Percentiles rank a stretch among this genome's conserved stretches.
phyloP scores from a whole-genome alignment of 2,113 vertebrate genomes.

The Mixornis gularis region DNA sequence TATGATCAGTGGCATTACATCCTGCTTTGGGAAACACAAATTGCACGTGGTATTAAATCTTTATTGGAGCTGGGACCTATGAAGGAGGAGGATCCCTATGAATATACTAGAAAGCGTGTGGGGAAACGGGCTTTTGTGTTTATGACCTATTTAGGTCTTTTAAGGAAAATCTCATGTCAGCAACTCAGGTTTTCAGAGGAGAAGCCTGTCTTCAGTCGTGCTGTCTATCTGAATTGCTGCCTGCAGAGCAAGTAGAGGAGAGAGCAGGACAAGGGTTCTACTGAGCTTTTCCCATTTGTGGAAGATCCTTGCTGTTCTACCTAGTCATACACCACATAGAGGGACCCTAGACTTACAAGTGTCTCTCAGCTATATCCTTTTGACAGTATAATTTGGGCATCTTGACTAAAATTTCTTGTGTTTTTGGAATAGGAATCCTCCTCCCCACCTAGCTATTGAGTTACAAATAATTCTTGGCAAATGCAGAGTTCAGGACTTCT shows the following conservation, averaged over 20 bases:
- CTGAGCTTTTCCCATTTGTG: neutral
- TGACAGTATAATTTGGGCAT: neutral
- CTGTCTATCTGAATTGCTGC: neutral
- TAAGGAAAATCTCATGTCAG: neutral
- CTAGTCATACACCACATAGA: neutral
- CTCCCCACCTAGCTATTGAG: neutral
- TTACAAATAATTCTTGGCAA: neutral
- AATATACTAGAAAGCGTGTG: rapidly evolving
- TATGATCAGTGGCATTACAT: neutral
- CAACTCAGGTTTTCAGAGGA: neutral
- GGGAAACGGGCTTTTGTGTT: neutral
- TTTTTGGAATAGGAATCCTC: neutral
- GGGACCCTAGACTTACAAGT: neutral
- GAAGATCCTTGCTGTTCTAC: neutral
- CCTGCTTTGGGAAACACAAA: neutral
- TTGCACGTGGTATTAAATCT: neutral
- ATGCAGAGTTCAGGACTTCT: neutral
- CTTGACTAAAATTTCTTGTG: neutral
- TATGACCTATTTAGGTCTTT: neutral
- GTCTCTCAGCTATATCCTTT: neutral
- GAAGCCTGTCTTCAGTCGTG: neutral
- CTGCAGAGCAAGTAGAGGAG: neutral
- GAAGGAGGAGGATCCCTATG: neutral
- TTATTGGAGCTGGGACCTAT: neutral
- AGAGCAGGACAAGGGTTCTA: neutral